phyloP scores from a whole-genome alignment of 1,140 invertebrate genomes.

The Nephila pilipes region DNA sequence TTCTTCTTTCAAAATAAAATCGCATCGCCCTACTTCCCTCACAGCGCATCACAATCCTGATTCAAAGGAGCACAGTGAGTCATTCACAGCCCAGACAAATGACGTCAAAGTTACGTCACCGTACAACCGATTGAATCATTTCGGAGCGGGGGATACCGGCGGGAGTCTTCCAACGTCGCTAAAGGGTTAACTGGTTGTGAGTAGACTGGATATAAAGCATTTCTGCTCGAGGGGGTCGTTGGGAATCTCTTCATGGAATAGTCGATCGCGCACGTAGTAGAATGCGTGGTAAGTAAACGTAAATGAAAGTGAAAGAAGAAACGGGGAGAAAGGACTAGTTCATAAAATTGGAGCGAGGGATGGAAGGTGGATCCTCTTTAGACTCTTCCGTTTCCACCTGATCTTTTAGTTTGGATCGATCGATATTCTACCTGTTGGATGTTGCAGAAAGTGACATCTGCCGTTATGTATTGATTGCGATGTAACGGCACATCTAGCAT shows the following conservation, averaged over 20 bases:
- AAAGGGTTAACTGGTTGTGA: not conserved
- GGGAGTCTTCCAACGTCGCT: not conserved
- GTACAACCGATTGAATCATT: slow-evolving; percentile 4
- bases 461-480: not conserved
- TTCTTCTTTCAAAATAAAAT: too few species aligned
- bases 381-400: not conserved
- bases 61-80: not conserved
- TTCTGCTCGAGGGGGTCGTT: not conserved
- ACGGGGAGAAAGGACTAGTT: not conserved
- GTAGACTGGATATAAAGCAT: not conserved
- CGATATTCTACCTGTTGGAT: not conserved
- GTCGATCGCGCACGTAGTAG: not conserved
- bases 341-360: not conserved
- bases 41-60: too few species aligned
- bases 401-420: not conserved
- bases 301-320: slow-evolving; percentile 24
- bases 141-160: not conserved
- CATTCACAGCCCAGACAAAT: not conserved
- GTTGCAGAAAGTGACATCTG: not conserved
- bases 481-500: not conserved
- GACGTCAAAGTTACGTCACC: slow-evolving; percentile 45
- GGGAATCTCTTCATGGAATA: not conserved
- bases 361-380: not conserved
- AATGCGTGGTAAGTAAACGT: not conserved
- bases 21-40: too few species aligned